Evolutionary conservation across 2,113 vertebrate species (phyloP).

Genomic region (Chaenocephalus aceratus): DNA sequence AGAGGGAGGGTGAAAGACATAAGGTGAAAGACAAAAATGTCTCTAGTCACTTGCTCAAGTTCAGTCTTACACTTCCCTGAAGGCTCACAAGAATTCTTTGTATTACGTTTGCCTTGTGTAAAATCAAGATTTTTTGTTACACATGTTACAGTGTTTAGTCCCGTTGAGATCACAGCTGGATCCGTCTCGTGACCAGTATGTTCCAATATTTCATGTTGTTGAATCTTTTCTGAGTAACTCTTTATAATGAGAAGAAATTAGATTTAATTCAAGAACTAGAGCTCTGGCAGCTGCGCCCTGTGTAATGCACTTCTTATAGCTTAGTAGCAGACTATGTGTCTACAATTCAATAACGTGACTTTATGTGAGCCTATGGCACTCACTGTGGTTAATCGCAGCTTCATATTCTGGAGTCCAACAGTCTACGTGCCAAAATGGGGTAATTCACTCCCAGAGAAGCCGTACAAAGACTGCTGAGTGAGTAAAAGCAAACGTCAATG

Average conservation of each 20-base stretch:
- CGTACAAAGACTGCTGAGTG: conserved; percentile 15
- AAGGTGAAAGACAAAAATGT: background rate
- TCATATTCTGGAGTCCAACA: background rate
- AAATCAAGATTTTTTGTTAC: background rate
- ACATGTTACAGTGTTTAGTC: background rate
- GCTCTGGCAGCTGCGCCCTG: background rate
- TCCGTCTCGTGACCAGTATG: conserved; percentile 1
- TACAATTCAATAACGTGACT: conserved; percentile 40
- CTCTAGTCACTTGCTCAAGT: conserved; percentile 7
- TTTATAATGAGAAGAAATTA: background rate
- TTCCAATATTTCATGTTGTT: background rate
- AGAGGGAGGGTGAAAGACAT: background rate
- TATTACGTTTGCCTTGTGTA: background rate
- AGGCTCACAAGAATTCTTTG: background rate
- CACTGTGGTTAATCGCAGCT: conserved; percentile 10
- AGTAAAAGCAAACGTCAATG: conserved; percentile 28
- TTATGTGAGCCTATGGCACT: conserved; percentile 17
- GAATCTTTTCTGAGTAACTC: background rate
- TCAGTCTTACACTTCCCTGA: background rate
- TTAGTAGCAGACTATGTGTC: conserved; percentile 26
- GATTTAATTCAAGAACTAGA: conserved; percentile 15
- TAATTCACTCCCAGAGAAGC: conserved; percentile 20
- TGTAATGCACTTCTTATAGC: conserved; percentile 13
- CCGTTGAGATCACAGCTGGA: conserved; percentile 54
- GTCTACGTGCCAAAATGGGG: background rate